Evolutionary conservation across 2,888 invertebrate genomes (phyloP), one percentile per base, ranked within the genome.

Genomic region (Brenthis daphne): DNA sequence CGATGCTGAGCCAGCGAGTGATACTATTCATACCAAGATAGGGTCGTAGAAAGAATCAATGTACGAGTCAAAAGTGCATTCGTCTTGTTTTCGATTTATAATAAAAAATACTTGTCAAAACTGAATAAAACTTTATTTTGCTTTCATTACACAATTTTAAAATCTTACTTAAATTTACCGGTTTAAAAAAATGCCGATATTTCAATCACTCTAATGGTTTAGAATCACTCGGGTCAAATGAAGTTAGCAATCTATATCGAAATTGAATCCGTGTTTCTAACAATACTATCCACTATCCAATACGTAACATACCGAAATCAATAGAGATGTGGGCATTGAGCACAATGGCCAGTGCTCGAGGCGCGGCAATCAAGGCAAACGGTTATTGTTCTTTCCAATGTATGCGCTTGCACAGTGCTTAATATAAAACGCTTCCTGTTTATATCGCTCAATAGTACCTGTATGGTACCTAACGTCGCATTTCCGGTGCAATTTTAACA

Each of bases 321-420:
- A 74, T 77, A 73, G 73, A 75, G 75, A 70, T 65, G 37, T 65
- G 70, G 78, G 77, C 76, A 78, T 73, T 72, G 69, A 75, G 70
- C 74, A 81, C 81, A 84, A 83, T 80, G 74, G 77, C 69, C 65
- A 68, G 56, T 72, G 73, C 67, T 71, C 71, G 73, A 72, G 74
- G 74, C 70, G 72, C 69, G 70, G 74, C 73, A 71, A 77, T 76
- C 75, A 75, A 76, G 75, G 74, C 70, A 72, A 78, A 76, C 76
- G 74, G 76, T 77, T 79, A 79, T 80, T 79, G 79, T 79, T 78
- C 76, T 77, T 74, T 74, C 76, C 71, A 75, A 75, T 77, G 73
- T 74, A 75, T 72, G 74, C 76, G 73, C 74, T 77, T 75, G 71
- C 71, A 75, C 74, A 73, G 67, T 68, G 76, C 77, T 78, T 80